Evolutionary conservation across 2,888 invertebrate genomes (phyloP).

Genomic region (Sipunculus nudus): DNA sequence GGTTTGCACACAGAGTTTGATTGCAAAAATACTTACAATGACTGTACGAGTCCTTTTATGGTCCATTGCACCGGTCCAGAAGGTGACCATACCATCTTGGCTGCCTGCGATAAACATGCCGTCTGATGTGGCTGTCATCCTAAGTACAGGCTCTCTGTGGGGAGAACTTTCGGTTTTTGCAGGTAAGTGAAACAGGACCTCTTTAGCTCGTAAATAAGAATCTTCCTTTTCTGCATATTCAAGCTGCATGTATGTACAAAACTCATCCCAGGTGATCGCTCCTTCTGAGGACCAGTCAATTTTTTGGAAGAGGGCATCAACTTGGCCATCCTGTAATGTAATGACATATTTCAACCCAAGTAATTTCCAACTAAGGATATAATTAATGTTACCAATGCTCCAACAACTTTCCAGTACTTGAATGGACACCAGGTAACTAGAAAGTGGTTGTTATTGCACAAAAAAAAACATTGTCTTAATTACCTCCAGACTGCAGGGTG

Average conservation of each 20-base stretch:
- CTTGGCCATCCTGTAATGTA: conserved; percentile 55
- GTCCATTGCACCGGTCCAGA: conserved; percentile 60
- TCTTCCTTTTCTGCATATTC: conserved; percentile 67
- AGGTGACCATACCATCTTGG: conserved; percentile 65
- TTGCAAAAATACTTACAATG: conserved; percentile 49
- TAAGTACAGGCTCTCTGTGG: conserved; percentile 62
- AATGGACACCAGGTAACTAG: no score
- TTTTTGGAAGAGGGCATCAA: conserved; percentile 65
- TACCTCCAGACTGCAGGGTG: no score
- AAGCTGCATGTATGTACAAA: conserved; percentile 67
- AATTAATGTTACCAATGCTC: no score
- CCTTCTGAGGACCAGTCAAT: conserved; percentile 66
- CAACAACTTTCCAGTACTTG: no score
- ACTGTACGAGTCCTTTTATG: conserved; percentile 59
- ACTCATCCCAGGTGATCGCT: conserved; percentile 66
- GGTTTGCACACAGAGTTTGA: no score
- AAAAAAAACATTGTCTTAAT: no score
- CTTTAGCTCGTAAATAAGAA: conserved; percentile 60
- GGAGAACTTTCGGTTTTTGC: conserved; percentile 62
- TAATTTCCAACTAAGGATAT: no score
- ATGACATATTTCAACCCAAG: no score
- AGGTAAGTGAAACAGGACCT: conserved; percentile 58
- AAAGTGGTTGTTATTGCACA: no score
- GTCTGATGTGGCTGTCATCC: conserved; percentile 60
- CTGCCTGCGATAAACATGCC: conserved; percentile 64